phyloP scores from a whole-genome alignment of 2,113 vertebrate genomes.

The Rhineura floridana region DNA sequence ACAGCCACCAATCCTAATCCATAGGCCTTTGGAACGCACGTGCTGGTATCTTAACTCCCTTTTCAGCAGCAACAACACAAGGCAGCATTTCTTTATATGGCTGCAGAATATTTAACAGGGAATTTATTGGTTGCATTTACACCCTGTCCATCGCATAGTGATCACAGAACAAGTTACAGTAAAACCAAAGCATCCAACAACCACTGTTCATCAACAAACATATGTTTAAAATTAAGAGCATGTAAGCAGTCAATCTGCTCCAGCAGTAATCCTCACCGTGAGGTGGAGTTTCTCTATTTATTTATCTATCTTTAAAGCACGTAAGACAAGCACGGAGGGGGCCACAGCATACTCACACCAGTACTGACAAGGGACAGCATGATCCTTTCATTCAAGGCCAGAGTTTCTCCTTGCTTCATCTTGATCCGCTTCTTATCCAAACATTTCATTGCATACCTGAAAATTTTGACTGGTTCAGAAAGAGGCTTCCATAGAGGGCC shows the following conservation, averaged over 20 bases:
- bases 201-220: no score
- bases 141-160: neutral
- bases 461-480: slow-evolving; percentile 30
- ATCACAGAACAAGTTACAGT: neutral
- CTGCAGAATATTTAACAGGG: neutral
- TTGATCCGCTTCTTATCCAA: slow-evolving; percentile 99
- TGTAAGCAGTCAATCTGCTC: no score
- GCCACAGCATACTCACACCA: slow-evolving; percentile 83
- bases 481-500: neutral
- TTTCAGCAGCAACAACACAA: neutral
- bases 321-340: neutral
- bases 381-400: slow-evolving; percentile 96
- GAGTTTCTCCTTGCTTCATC: slow-evolving; percentile 98
- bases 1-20: neutral
- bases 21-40: neutral
- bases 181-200: neutral
- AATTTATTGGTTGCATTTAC: neutral
- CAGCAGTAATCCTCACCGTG: no score
- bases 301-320: no score
- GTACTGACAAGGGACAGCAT: slow-evolving; percentile 99
- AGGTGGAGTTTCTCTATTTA: neutral
- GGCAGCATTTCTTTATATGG: neutral
- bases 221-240: no score
- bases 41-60: neutral
- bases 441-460: slow-evolving; percentile 99